phyloP scores from a whole-genome alignment of 1,140 invertebrate species.

The Macrotrachela quadricornifera region DNA sequence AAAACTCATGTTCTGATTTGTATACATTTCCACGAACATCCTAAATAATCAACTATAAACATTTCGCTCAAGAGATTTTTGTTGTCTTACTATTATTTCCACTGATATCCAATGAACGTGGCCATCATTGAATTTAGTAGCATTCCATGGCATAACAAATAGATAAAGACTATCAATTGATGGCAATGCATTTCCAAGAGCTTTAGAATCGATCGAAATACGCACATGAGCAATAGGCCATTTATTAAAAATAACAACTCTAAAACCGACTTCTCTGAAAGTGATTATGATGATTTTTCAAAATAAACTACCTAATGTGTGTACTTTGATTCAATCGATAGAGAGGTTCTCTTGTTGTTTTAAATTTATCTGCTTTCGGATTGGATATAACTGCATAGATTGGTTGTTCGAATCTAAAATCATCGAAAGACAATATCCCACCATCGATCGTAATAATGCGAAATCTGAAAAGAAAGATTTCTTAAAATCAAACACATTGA shows the following conservation, averaged over 20 bases:
- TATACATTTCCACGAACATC: too few relatives aligned
- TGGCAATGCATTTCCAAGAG: slow-evolving; percentile 36
- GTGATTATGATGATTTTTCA: slow-evolving; percentile 42
- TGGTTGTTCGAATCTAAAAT: slow-evolving; percentile 44
- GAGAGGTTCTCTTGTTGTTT: slow-evolving; percentile 23
- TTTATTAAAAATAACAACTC: slow-evolving; percentile 42
- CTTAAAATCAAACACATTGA: background rate
- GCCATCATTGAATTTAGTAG: too few relatives aligned
- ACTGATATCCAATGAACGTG: too few relatives aligned
- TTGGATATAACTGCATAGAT: slow-evolving; percentile 63
- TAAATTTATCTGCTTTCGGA: slow-evolving; percentile 55
- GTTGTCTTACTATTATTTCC: too few relatives aligned
- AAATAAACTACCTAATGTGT: slow-evolving; percentile 36
- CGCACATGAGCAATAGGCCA: slow-evolving; percentile 39
- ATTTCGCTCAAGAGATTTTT: too few relatives aligned
- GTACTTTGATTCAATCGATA: too few relatives aligned
- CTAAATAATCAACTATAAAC: too few relatives aligned
- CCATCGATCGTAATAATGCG: slow-evolving; percentile 62
- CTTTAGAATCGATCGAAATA: slow-evolving; percentile 38
- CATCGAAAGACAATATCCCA: slow-evolving; percentile 65
- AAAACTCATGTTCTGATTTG: too few relatives aligned
- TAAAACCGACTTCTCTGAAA: slow-evolving; percentile 60
- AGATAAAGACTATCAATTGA: too few relatives aligned
- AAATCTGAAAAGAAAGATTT: slow-evolving; percentile 35
- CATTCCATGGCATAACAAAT: too few relatives aligned